Evolutionary conservation across 2,113 vertebrate species (phyloP).

Genomic region (Semnornis frantzii): DNA sequence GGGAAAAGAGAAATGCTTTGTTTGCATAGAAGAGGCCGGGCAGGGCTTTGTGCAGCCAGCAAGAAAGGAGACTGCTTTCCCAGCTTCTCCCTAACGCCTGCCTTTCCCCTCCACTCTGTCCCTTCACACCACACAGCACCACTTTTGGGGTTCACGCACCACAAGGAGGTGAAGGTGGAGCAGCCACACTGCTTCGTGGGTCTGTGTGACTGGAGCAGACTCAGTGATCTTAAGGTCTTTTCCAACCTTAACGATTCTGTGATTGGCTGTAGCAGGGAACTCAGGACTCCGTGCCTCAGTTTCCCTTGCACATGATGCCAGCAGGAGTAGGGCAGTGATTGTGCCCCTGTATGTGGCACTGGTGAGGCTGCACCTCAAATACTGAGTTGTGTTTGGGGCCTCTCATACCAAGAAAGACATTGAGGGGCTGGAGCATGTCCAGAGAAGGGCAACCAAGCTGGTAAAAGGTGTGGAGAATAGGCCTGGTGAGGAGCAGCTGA

Average conservation of each 20-base stretch:
- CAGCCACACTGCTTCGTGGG: not conserved
- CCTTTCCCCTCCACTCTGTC: not conserved
- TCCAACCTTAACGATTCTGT: too few species aligned
- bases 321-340: too few species aligned
- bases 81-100: not conserved
- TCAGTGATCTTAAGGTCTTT: too few species aligned
- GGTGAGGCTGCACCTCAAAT: not conserved
- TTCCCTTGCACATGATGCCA: not conserved
- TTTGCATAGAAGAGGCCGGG: not conserved
- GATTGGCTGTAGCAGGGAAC: not conserved
- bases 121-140: not conserved
- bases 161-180: not conserved
- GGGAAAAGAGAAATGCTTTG: constrained; percentile 43
- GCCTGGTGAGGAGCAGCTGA: too few species aligned
- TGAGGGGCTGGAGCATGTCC: too few species aligned
- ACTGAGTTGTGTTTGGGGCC: not conserved
- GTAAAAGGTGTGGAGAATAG: too few species aligned
- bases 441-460: too few species aligned
- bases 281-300: not conserved
- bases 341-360: not conserved
- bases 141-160: not conserved
- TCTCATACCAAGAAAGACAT: not conserved
- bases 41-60: not conserved
- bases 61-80: not conserved
- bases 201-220: too few species aligned